Conservation (phyloP, 2,797 vertebrate genomes). For the Uromys caudimaculatus region DNA sequence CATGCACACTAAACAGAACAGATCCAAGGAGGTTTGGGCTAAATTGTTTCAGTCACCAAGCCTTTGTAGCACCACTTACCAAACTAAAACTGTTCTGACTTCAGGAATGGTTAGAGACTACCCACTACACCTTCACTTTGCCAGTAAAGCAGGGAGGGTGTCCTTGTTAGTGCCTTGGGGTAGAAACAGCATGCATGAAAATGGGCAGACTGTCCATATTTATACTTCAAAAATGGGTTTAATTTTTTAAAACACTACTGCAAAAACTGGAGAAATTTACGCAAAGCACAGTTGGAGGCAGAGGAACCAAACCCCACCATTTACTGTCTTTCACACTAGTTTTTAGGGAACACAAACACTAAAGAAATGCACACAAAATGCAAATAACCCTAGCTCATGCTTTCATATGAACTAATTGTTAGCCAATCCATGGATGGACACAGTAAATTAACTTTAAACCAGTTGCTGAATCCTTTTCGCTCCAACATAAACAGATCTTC, state of each 20-base stretch:
- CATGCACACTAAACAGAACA: not conserved
- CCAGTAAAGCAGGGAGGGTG: not conserved
- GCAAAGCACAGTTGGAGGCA: not conserved
- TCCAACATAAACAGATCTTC: constrained; percentile 7
- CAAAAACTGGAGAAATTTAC: not conserved
- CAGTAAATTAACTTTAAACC: not conserved
- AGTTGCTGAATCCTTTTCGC: not conserved
- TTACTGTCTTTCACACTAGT: not conserved
- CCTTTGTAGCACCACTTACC: not conserved
- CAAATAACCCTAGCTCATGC: not conserved
- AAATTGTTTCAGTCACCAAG: not conserved
- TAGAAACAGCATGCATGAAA: not conserved
- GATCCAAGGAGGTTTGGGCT: not conserved
- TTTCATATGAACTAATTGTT: not conserved
- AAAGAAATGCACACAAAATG: not conserved
- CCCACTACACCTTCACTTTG: not conserved
- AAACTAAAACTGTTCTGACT: not conserved
- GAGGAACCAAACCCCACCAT: not conserved
- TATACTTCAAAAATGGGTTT: not conserved
- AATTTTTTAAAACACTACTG: not conserved
- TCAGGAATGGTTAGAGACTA: not conserved
- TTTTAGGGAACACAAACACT: not conserved
- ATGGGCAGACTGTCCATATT: not conserved
- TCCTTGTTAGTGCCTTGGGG: not conserved
- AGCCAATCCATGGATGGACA: not conserved